Base-by-base conservation (phyloP, 2,113 vertebrate genomes). In the Microcebus tavaratra region DNA sequence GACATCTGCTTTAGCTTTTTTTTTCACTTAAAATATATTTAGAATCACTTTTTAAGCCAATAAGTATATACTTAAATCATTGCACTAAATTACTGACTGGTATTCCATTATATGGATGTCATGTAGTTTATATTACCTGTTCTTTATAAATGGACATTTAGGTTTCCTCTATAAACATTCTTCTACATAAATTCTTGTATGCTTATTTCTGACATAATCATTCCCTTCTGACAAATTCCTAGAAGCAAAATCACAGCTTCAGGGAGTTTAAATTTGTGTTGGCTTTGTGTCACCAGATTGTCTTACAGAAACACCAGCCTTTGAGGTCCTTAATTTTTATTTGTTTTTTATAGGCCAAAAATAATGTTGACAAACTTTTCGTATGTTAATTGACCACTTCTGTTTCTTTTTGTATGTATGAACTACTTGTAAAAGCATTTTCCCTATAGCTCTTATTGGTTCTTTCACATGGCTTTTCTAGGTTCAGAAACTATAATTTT, bases 271-370 rank as follows among this genome's bases (percentile, higher is more conserved):
- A 42, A 27, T 92, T 55, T 73, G 23, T 79, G 36, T 95, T 75
- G 61, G 6, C 36, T 75, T 83, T 75, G 1, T 95, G 20, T 82
- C 86, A 50, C 8, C 61, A 88, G 70, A 88, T 81, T 88, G 27
- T n/a, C 45, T 93, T 89, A 13, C 17, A 94, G n/a, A 36, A 14
- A 10, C 13, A 36, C 53, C 10, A 88, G 4, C 17, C 34, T 82
- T 86, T 17, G 12, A 63, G 57, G 31, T 61, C 9, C 18, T 75
- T 86, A 82, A 34, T 48, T 76, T 87, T 92, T 59, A 34, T 34
- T 93, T 68, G 8, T 75, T 87, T 89, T 73, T 73, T 29, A 53
- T 91, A 88, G 39, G 5, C 17, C 94, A 79, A 79, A 84, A 93
- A n/a, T 79, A 79, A 48, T 87, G 31, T 65, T 87, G 48, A 61